Evolutionary conservation across 1,140 invertebrate genomes (phyloP).

Genomic region (Drosophila eugracilis): DNA sequence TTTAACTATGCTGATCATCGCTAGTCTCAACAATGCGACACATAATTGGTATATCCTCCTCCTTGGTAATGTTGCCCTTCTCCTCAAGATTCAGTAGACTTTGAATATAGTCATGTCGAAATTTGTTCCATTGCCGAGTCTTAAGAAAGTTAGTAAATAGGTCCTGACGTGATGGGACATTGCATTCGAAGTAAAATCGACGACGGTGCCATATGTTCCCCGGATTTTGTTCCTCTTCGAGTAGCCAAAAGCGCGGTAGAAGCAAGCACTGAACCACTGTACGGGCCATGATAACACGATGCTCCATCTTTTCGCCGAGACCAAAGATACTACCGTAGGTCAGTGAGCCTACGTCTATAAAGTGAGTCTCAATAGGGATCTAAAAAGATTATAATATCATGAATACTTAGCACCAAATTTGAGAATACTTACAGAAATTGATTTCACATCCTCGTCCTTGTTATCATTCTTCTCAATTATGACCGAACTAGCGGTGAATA

Average conservation of each 20-base stretch:
- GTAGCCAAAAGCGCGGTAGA: slow-evolving; percentile 87
- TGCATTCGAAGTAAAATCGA: slow-evolving; percentile 86
- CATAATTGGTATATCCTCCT: slow-evolving; percentile 77
- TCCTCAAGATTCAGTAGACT: slow-evolving; percentile 19
- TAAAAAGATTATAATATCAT: background rate
- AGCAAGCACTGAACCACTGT: slow-evolving; percentile 86
- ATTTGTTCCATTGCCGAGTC: slow-evolving; percentile 86
- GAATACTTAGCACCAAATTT: too few relatives aligned
- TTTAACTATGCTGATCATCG: slow-evolving; percentile 12
- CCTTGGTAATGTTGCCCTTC: slow-evolving; percentile 40
- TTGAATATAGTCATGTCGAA: slow-evolving; percentile 84
- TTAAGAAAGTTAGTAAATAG: slow-evolving; percentile 85
- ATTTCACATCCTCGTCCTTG: background rate
- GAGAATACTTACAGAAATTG: background rate
- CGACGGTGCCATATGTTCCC: slow-evolving; percentile 87
- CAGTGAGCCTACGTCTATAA: slow-evolving; percentile 77
- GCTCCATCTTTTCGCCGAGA: slow-evolving; percentile 86
- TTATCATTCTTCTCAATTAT: background rate
- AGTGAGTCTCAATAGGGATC: slow-evolving; percentile 47
- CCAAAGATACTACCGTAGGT: slow-evolving; percentile 74
- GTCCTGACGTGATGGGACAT: slow-evolving; percentile 85
- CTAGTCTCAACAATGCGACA: slow-evolving; percentile 70
- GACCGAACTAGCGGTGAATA: slow-evolving; percentile 12
- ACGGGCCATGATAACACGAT: slow-evolving; percentile 86
- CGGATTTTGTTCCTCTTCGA: slow-evolving; percentile 86